Conservation (phyloP, 2,797 vertebrate genomes). For the Ctenochaetus hawaiiensis region DNA sequence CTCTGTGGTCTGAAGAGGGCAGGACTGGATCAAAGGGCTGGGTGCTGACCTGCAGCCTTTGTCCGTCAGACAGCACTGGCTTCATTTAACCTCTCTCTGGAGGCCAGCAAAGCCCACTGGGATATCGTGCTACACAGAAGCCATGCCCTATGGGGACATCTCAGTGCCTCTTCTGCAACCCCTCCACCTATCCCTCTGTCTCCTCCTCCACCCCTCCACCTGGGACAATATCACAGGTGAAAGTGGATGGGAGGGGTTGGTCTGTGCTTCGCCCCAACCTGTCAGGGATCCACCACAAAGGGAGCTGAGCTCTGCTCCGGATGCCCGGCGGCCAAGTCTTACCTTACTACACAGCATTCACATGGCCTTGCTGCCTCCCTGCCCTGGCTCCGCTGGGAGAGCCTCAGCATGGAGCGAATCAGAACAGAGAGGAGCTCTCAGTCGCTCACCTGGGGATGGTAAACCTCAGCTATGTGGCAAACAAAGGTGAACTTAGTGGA, state of each 20-base stretch:
- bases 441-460: conserved; percentile 80
- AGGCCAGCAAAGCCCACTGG: conserved; percentile 89
- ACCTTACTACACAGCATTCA: conserved; percentile 78
- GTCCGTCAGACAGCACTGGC: conserved; percentile 93
- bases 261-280: conserved; percentile 79
- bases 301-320: conserved; percentile 77
- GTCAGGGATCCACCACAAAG: conserved; percentile 84
- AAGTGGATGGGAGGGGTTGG: conserved; percentile 81
- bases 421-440: conserved; percentile 76
- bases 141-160: conserved; percentile 80
- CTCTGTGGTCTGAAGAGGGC: conserved; percentile 92
- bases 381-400: conserved; percentile 69
- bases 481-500: conserved; percentile 85
- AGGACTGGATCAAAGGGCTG: conserved; percentile 95
- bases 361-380: conserved; percentile 72
- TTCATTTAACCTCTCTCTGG: conserved; percentile 96
- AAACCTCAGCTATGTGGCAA: conserved; percentile 83
- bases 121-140: conserved; percentile 86
- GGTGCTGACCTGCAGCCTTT: conserved; percentile 96
- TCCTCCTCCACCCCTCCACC: conserved; percentile 69
- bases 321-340: conserved; percentile 81
- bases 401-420: conserved; percentile 66
- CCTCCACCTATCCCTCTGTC: conserved; percentile 57
- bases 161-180: conserved; percentile 72
- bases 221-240: conserved; percentile 84